These are phyloP conservation scores for Presbytis comata DNA, from an alignment of 2,797 vertebrate genomes.

Conservation along the genomic window DNA sequence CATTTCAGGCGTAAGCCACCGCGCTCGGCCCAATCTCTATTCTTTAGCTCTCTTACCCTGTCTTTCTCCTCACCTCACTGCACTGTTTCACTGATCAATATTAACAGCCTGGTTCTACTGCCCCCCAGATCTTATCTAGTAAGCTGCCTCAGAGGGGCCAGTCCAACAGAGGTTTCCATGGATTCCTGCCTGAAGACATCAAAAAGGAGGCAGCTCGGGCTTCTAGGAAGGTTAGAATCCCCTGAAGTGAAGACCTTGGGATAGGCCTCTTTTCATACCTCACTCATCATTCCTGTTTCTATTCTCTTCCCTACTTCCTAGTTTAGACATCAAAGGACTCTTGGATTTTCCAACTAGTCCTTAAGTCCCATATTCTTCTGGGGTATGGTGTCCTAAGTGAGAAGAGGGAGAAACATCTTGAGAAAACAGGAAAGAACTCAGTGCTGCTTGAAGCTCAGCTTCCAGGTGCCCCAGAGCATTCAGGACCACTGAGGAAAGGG, in stretches of 20 bases:
- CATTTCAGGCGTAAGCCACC: too few species aligned
- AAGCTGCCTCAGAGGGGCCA: conserved; percentile 74
- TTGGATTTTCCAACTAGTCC: background rate
- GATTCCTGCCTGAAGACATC: conserved; percentile 78
- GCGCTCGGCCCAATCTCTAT: background rate
- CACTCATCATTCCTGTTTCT: background rate
- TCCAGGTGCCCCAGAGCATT: background rate
- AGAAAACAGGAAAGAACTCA: background rate
- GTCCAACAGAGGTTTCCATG: conserved; percentile 75
- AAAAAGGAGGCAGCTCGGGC: conserved; percentile 75
- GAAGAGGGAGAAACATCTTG: background rate
- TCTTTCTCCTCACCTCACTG: background rate
- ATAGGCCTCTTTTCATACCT: background rate
- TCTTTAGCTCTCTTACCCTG: background rate
- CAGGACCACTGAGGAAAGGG: background rate
- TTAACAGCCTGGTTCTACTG: conserved; percentile 56
- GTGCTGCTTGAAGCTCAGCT: background rate
- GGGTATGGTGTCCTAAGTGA: background rate
- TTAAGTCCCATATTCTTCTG: background rate
- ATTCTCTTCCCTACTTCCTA: background rate
- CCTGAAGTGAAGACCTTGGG: background rate
- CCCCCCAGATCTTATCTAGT: conserved; percentile 74
- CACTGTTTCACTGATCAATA: background rate
- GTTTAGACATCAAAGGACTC: background rate
- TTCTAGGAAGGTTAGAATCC: conserved; percentile 76